Conservation (phyloP, 1,140 invertebrate species). For the Drosophila arizonae region DNA sequence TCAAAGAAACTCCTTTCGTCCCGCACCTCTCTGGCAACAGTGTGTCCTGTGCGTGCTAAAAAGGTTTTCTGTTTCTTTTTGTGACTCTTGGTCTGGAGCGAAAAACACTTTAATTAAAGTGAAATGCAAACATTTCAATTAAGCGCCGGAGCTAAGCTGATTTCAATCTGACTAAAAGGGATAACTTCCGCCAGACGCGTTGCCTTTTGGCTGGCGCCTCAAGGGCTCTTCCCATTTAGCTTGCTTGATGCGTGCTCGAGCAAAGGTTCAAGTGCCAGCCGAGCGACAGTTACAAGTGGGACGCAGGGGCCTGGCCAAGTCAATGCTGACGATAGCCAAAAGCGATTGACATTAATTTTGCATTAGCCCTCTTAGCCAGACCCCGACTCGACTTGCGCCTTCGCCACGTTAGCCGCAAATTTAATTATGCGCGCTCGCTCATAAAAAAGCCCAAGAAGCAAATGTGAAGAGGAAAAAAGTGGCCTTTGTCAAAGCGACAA, state of each 20-base stretch:
- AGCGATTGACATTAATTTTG: conserved; percentile 78
- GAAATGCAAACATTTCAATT: conserved; percentile 78
- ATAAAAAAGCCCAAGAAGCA: conserved; percentile 39
- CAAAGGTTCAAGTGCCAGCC: conserved; percentile 48
- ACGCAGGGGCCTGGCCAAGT: conserved; percentile 57
- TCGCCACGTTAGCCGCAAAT: conserved; percentile 54
- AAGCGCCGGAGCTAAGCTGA: conserved; percentile 68
- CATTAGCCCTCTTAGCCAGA: conserved; percentile 49
- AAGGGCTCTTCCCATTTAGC: conserved; percentile 25
- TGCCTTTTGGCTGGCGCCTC: conserved; percentile 38
- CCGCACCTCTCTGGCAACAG: not conserved
- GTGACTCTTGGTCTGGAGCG: not conserved
- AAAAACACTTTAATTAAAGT: conserved; percentile 76
- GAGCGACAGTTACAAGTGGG: conserved; percentile 57
- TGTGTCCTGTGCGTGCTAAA: conserved; percentile 42
- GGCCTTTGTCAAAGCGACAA: conserved; percentile 55
- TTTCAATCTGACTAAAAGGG: conserved; percentile 80
- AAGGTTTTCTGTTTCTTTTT: conserved; percentile 46
- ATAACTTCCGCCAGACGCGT: conserved; percentile 72
- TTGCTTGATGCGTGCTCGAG: conserved; percentile 14
- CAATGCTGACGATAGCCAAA: conserved; percentile 27
- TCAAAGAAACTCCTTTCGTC: conserved; percentile 4
- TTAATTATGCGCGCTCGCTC: conserved; percentile 69
- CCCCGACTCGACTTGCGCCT: conserved; percentile 37
- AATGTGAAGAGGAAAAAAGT: conserved; percentile 11